These are phyloP conservation scores for Naja naja DNA, from an alignment of 2,113 vertebrate genomes.

Conservation along the genomic window DNA sequence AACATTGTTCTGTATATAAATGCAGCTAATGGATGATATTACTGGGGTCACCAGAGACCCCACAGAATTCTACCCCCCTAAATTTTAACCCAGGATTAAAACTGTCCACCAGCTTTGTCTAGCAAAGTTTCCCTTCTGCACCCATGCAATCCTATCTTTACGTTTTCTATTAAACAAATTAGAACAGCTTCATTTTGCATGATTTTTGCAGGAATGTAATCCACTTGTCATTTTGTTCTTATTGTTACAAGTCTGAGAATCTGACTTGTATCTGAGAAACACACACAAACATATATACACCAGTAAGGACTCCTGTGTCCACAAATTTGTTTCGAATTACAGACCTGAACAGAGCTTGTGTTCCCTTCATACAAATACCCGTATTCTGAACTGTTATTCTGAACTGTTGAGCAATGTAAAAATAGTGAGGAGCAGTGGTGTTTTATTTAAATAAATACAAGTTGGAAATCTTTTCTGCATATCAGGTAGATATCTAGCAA, in stretches of 20 bases:
- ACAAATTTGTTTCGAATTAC: background rate
- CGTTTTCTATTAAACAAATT: background rate
- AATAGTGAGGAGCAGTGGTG: background rate
- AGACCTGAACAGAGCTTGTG: background rate
- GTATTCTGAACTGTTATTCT: background rate
- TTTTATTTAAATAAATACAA: background rate
- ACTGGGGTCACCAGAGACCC: background rate
- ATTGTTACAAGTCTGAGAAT: background rate
- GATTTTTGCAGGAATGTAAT: background rate
- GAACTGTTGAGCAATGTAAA: background rate
- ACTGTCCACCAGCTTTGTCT: background rate
- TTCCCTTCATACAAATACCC: background rate
- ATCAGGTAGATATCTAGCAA: background rate
- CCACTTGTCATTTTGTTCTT: background rate
- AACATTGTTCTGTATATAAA: background rate
- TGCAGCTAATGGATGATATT: background rate
- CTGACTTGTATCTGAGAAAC: background rate
- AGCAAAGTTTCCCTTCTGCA: background rate
- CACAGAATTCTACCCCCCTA: background rate
- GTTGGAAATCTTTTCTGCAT: background rate
- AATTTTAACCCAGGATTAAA: background rate
- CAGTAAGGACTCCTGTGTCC: background rate
- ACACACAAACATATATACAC: background rate
- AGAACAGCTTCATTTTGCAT: background rate
- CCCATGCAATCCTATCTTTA: background rate